Base-by-base conservation (phyloP, 2,113 vertebrate genomes). In the Chaenocephalus aceratus region DNA sequence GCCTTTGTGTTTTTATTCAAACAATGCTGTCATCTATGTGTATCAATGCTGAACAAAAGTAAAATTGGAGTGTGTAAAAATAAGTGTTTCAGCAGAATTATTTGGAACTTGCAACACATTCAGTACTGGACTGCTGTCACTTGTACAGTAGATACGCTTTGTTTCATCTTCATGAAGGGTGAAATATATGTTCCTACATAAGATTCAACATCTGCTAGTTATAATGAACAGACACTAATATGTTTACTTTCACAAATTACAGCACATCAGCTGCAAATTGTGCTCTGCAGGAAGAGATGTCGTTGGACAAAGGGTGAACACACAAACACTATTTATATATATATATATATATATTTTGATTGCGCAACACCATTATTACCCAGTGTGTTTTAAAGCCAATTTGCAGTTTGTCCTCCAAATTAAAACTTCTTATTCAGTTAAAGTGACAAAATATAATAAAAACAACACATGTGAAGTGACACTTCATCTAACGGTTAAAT, bases 1-100 rank as follows among this genome's bases (percentile, higher is more conserved):
- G 10, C 51, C 49, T n/a, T 54, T 63, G 26, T 12, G 44, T 6
- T 15, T 58, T 34, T 72, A 16, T 65, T 72, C 41, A 72, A 67
- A 66, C 49, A 34, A 52, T 36, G 65, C 10, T 68, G 13, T 64
- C 26, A 7, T 58, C 53, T 53, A 30, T 13, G 1, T 46, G 30
- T 61, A 49, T 7, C 44, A 12, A 34, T 60, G 30, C n/a, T 34
- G 23, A 63, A 72, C n/a, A 56, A 56, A 77, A 56, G 44, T 70
- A 2, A 18, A 64, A 70, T 5, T 48, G 36, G 15, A 16, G 7
- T 57, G 2, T 48, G 0, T 2, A 46, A 66, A 71, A 75, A 53
- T n/a, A 54, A 14, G 16, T 48, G 41, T 66, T 36, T 5, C 36
- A 49, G 10, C 10, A 12, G 6, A 44, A 30, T 44, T 6, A 61